Percentiles rank a stretch among this genome's conserved stretches.
Evolutionary conservation across 1,140 invertebrate species (phyloP).

Genomic region (Hermatobates lingyangjiaoensis): DNA sequence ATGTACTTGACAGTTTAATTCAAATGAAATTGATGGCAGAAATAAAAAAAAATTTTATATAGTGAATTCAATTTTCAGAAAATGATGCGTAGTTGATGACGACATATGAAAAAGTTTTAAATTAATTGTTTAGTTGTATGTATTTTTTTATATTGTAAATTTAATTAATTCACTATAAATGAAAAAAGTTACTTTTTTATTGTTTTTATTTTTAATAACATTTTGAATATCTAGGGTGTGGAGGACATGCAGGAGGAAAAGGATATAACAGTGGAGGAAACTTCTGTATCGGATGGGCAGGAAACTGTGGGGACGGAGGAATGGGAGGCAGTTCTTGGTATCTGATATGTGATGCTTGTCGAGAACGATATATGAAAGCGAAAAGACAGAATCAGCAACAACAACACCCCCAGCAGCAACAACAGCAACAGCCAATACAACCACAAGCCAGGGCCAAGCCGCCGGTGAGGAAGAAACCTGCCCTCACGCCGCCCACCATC

Average conservation of each 20-base stretch:
- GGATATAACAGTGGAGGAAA: constrained; percentile 73
- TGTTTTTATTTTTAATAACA: not conserved
- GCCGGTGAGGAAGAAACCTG: constrained; percentile 18
- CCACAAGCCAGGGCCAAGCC: constrained; percentile 17
- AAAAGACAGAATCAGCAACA: constrained; percentile 21
- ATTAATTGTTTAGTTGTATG: too few species aligned
- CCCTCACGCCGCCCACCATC: constrained; percentile 3
- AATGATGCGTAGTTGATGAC: too few species aligned
- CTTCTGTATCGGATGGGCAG: constrained; percentile 57
- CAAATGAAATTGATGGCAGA: too few species aligned
- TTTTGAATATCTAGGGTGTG: constrained; percentile 51
- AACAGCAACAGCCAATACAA: constrained; percentile 10
- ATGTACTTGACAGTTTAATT: too few species aligned
- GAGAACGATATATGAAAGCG: constrained; percentile 55
- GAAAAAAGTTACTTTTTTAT: not conserved
- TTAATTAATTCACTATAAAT: not conserved
- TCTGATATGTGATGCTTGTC: constrained; percentile 71
- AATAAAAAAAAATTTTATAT: too few species aligned
- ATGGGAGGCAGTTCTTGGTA: constrained; percentile 75
- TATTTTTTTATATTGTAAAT: too few species aligned
- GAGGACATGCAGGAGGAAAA: constrained; percentile 62
- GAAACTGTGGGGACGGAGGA: constrained; percentile 73
- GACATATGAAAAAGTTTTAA: too few species aligned
- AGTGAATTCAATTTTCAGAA: too few species aligned
- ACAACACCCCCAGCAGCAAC: not conserved